A percentile compares a stretch with the other conserved stretches of the same genome.
These are phyloP conservation scores for Perca fluviatilis DNA, from an alignment of 2,113 vertebrate species.

Conservation along the genomic window DNA sequence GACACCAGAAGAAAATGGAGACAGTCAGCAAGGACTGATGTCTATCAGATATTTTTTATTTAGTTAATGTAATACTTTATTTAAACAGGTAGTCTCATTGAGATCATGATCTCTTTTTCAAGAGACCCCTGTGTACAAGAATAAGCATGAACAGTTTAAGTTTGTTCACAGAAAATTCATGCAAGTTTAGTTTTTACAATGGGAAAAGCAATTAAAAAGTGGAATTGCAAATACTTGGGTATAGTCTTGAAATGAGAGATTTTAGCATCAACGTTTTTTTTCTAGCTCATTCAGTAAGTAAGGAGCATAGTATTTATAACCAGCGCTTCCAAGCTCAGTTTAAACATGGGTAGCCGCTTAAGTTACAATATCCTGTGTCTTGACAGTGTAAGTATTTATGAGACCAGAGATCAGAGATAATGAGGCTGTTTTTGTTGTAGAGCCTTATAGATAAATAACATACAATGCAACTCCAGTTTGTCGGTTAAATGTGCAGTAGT, in stretches of 20 bases:
- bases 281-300: neutral
- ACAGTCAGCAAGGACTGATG: neutral
- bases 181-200: too few relatives aligned
- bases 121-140: neutral
- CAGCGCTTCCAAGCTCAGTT: neutral
- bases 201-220: neutral
- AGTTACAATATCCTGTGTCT: neutral
- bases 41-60: slow-evolving; percentile 15
- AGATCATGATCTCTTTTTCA: neutral
- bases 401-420: neutral
- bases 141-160: neutral
- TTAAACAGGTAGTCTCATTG: neutral
- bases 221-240: neutral
- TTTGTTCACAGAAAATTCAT: too few relatives aligned
- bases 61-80: neutral
- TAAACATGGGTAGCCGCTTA: neutral
- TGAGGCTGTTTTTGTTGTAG: neutral
- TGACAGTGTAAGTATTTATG: neutral
- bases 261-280: neutral
- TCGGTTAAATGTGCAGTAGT: neutral
- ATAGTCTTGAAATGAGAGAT: neutral
- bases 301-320: neutral
- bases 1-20: slow-evolving; percentile 57
- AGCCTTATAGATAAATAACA: neutral
- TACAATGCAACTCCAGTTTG: neutral